A percentile compares a stretch with the other conserved stretches of the same genome.
Conservation (phyloP, 2,113 vertebrate genomes). For the Chelonoidis abingdonii region DNA sequence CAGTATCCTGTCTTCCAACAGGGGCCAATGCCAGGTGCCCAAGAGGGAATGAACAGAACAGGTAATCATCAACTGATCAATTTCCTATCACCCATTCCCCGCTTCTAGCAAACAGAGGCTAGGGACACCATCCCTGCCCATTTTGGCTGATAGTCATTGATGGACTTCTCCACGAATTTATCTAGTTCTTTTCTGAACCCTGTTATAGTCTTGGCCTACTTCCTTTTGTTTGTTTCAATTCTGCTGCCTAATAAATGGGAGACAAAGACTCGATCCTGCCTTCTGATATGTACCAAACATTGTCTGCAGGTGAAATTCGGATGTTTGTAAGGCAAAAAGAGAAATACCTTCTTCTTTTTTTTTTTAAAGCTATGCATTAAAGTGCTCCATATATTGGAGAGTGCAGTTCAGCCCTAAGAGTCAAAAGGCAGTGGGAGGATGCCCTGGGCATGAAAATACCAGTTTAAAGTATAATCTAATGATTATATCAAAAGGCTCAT, state of each 20-base stretch:
- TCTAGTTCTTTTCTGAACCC: too few species aligned
- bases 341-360: background rate
- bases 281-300: background rate
- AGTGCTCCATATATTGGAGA: background rate
- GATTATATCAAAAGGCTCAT: rapidly evolving
- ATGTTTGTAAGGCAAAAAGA: background rate
- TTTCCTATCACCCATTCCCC: too few species aligned
- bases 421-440: background rate
- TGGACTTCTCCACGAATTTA: too few species aligned
- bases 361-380: background rate
- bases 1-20: too few species aligned
- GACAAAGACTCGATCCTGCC: rapidly evolving
- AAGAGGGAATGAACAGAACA: too few species aligned
- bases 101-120: too few species aligned
- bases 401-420: background rate
- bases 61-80: too few species aligned
- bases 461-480: rapidly evolving
- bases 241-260: background rate
- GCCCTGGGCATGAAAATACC: background rate
- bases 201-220: too few species aligned
- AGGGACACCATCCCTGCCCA: too few species aligned
- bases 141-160: too few species aligned
- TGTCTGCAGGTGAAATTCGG: background rate
- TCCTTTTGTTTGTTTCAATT: too few species aligned
- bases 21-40: too few species aligned